Conservation (phyloP, 2,797 vertebrate genomes). For the Buphagus erythrorhynchus region DNA sequence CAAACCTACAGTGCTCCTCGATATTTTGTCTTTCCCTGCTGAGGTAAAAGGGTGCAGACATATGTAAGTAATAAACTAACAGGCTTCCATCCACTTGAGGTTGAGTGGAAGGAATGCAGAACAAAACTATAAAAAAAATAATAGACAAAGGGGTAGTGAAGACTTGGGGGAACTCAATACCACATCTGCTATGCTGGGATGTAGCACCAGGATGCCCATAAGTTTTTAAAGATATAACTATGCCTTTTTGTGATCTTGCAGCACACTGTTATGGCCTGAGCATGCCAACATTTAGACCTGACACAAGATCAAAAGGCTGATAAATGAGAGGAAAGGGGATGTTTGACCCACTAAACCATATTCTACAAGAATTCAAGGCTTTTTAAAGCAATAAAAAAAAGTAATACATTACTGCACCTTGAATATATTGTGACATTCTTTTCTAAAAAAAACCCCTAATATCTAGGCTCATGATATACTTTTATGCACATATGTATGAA, state of each 20-base stretch:
- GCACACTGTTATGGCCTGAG: constrained; percentile 81
- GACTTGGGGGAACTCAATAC: constrained; percentile 81
- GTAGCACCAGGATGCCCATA: constrained; percentile 72
- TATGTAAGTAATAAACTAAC: constrained; percentile 99
- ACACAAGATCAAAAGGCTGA: constrained; percentile 94
- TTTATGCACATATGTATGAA: not conserved
- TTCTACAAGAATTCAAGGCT: constrained; percentile 89
- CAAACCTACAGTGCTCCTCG: constrained; percentile 84
- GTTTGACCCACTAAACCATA: constrained; percentile 87
- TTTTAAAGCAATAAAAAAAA: constrained; percentile 88
- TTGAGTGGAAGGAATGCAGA: constrained; percentile 97
- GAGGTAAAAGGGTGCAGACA: constrained; percentile 94
- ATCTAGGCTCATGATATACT: not conserved
- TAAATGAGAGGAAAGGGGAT: constrained; percentile 92
- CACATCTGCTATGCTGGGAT: constrained; percentile 82
- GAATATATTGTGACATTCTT: constrained; percentile 66
- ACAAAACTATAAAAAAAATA: constrained; percentile 99
- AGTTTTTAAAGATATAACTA: constrained; percentile 76
- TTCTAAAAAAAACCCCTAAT: constrained; percentile 41
- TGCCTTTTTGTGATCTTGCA: constrained; percentile 82
- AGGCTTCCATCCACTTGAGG: constrained; percentile 91
- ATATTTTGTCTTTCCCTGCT: constrained; percentile 97
- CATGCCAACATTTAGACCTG: constrained; percentile 83
- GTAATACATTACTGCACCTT: constrained; percentile 74
- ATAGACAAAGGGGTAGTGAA: constrained; percentile 85